These are phyloP conservation scores for Australoheros facetus DNA, from an alignment of 2,797 vertebrate species.

Conservation along the genomic window DNA sequence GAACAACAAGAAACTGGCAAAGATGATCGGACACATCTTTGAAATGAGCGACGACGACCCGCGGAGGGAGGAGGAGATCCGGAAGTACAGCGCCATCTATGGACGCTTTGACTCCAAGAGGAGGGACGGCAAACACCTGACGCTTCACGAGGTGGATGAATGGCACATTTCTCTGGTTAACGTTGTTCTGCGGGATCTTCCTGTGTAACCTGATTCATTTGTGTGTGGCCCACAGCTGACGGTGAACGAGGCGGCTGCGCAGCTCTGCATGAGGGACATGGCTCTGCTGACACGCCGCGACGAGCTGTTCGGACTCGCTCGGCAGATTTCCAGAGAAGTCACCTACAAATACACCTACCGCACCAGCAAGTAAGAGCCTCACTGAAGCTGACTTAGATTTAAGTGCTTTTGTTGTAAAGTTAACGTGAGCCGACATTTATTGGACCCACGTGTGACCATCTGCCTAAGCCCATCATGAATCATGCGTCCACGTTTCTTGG, in stretches of 20 bases:
- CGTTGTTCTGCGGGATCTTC: neutral
- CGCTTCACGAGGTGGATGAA: conserved; percentile 90
- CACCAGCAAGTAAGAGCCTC: conserved; percentile 91
- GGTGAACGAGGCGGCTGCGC: conserved; percentile 97
- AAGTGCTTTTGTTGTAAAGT: neutral
- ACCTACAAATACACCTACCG: conserved; percentile 99
- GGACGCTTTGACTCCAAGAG: conserved; percentile 98
- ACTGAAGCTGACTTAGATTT: neutral
- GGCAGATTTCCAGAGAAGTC: conserved; percentile 97
- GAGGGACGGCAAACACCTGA: conserved; percentile 96
- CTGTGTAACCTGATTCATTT: conserved; percentile 10
- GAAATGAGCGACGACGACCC: conserved; percentile 94
- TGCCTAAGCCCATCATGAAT: neutral
- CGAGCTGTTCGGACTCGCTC: conserved; percentile 93
- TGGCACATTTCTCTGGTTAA: neutral
- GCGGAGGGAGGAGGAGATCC: conserved; percentile 92
- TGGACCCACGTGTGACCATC: neutral
- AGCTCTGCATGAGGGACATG: conserved; percentile 95
- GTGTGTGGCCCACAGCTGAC: conserved; percentile 85
- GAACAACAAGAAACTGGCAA: conserved; percentile 95
- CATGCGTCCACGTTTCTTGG: neutral
- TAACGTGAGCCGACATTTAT: neutral
- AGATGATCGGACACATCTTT: conserved; percentile 98
- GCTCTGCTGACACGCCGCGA: conserved; percentile 93
- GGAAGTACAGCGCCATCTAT: conserved; percentile 98